Percentiles rank a stretch among this genome's conserved stretches.
Conservation (phyloP, 2,113 vertebrate species). For the Lepus americanus region DNA sequence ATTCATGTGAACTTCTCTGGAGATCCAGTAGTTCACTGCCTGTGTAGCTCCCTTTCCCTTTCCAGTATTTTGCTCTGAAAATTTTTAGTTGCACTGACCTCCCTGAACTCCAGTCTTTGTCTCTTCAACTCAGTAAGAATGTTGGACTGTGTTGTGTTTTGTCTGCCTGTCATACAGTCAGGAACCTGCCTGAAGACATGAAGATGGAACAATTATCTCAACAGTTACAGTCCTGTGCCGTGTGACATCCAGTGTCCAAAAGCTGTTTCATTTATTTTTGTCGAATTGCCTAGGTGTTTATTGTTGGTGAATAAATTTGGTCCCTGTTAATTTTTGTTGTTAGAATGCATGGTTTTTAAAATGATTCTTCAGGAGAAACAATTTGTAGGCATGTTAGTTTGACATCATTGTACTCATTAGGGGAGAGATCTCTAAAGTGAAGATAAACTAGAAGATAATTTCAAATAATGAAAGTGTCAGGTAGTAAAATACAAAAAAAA, state of each 20-base stretch:
- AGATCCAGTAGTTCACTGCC: background rate
- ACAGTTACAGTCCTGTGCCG: background rate
- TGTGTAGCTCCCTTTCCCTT: rapidly evolving
- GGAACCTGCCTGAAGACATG: background rate
- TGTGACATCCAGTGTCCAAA: background rate
- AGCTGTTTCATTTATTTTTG: background rate
- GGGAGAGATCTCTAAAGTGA: background rate
- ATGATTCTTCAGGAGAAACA: background rate
- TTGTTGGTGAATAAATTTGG: background rate
- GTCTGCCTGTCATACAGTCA: background rate
- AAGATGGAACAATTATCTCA: background rate
- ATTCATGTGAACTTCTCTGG: background rate
- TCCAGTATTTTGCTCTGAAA: background rate
- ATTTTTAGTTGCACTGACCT: background rate
- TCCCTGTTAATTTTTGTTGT: background rate
- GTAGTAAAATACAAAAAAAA: background rate
- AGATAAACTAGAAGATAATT: background rate
- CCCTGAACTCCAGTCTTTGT: background rate
- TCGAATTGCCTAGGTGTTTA: background rate
- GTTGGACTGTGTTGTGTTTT: background rate
- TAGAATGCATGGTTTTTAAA: constrained; percentile 12
- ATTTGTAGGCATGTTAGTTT: background rate
- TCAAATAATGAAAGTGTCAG: background rate
- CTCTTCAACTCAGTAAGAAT: background rate
- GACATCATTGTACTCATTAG: background rate